Percentiles rank a stretch among this genome's conserved stretches.
Evolutionary conservation across 2,113 vertebrate species (phyloP).

Genomic region (Sus scrofa): DNA sequence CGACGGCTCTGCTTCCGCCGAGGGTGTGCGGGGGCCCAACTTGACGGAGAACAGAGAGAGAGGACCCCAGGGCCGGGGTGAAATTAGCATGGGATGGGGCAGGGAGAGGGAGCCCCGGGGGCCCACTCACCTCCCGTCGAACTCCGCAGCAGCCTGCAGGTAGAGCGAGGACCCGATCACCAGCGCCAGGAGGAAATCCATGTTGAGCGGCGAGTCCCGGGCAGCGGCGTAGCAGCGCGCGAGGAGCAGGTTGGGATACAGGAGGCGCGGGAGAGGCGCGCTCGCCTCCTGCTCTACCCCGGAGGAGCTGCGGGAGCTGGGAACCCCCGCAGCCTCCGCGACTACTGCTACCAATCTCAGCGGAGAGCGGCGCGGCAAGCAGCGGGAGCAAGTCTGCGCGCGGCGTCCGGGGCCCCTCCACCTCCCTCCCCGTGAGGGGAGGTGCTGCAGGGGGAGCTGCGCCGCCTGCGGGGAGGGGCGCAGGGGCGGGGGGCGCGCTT

Average conservation of each 20-base stretch:
- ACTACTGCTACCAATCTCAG: background rate
- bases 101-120: background rate
- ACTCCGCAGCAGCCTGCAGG: constrained; percentile 90
- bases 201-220: constrained; percentile 57
- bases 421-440: constrained; percentile 59
- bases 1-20: background rate
- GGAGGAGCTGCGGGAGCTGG: background rate
- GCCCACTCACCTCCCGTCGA: constrained; percentile 93
- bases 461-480: constrained; percentile 60
- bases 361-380: background rate
- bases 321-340: background rate
- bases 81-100: background rate
- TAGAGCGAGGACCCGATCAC: constrained; percentile 87
- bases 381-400: constrained; percentile 42
- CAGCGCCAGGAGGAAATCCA: constrained; percentile 90
- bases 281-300: background rate
- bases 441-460: constrained; percentile 78
- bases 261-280: background rate
- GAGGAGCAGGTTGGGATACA: background rate
- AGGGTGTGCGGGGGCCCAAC: background rate
- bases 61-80: background rate
- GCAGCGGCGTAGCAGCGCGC: background rate
- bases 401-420: background rate
- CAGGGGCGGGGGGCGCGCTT: constrained; percentile 58
- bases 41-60: background rate